Evolutionary conservation across 2,113 vertebrate genomes (phyloP).

Genomic region (Marmota flaviventris): DNA sequence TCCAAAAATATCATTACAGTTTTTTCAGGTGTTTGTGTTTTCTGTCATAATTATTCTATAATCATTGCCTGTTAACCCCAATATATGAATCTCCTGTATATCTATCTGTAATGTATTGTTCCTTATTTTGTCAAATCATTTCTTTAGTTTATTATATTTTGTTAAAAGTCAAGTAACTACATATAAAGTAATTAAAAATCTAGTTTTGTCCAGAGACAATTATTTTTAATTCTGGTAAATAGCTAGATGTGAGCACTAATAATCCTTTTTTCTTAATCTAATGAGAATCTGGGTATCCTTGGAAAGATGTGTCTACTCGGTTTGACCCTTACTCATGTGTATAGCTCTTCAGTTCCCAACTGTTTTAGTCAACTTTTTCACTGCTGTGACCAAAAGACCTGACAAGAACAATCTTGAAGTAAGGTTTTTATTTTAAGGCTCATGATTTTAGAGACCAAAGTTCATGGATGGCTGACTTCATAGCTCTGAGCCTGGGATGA

Average conservation of each 20-base stretch:
- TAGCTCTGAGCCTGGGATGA: too few relatives aligned
- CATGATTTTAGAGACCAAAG: too few relatives aligned
- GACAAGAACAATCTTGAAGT: too few relatives aligned
- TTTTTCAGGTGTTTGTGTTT: not conserved
- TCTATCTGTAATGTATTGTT: not conserved
- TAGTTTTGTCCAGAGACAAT: not conserved
- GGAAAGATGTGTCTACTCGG: not conserved
- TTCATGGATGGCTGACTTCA: too few relatives aligned
- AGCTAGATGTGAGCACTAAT: not conserved
- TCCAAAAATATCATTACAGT: not conserved
- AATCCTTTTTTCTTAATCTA: not conserved
- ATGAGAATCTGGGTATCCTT: not conserved
- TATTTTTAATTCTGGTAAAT: conserved; percentile 6
- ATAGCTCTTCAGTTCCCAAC: not conserved
- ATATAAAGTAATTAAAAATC: conserved; percentile 6
- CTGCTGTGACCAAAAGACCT: too few relatives aligned
- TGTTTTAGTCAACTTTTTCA: too few relatives aligned
- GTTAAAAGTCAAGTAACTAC: not conserved
- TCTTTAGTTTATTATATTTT: conserved; percentile 29
- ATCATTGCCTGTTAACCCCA: not conserved
- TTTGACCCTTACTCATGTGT: not conserved
- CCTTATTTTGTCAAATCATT: conserved; percentile 18
- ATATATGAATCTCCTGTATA: not conserved
- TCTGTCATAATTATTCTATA: not conserved
- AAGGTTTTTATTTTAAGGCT: too few relatives aligned